These are phyloP conservation scores for Parazoanthus darwini DNA, from an alignment of 92 coral and sea anemone species.

Conservation along the genomic window DNA sequence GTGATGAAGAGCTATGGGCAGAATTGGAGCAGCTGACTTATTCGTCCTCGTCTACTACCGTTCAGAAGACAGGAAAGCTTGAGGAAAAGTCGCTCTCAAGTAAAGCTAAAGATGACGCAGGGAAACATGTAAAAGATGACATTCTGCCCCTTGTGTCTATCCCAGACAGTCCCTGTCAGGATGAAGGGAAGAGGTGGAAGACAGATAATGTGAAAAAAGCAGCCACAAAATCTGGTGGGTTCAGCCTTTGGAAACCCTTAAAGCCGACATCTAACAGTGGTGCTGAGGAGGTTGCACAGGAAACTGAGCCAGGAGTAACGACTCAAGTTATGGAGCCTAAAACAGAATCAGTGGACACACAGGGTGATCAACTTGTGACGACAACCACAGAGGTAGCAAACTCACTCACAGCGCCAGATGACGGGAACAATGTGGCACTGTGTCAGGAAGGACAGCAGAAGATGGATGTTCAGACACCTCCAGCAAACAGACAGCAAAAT, in stretches of 20 bases:
- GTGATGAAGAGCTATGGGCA: slow-evolving; percentile 43
- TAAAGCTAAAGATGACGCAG: neutral
- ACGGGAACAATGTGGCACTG: too few relatives aligned
- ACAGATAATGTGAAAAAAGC: neutral
- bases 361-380: neutral
- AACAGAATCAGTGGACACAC: neutral
- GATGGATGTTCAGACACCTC: neutral
- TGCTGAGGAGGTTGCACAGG: neutral
- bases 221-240: neutral
- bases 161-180: slow-evolving; percentile 6
- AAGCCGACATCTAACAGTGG: neutral
- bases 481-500: neutral
- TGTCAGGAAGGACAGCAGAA: neutral
- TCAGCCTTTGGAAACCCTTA: slow-evolving; percentile 9
- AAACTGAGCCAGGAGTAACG: neutral
- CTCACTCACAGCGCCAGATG: neutral
- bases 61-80: neutral
- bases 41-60: neutral
- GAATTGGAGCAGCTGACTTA: slow-evolving; percentile 32
- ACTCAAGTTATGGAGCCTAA: neutral
- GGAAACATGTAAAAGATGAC: neutral
- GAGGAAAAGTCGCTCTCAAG: neutral
- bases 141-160: slow-evolving; percentile 3
- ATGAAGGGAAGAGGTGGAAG: neutral
- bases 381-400: neutral